phyloP scores from a whole-genome alignment of 2,797 vertebrate genomes.

The Clarias platycephalus region DNA sequence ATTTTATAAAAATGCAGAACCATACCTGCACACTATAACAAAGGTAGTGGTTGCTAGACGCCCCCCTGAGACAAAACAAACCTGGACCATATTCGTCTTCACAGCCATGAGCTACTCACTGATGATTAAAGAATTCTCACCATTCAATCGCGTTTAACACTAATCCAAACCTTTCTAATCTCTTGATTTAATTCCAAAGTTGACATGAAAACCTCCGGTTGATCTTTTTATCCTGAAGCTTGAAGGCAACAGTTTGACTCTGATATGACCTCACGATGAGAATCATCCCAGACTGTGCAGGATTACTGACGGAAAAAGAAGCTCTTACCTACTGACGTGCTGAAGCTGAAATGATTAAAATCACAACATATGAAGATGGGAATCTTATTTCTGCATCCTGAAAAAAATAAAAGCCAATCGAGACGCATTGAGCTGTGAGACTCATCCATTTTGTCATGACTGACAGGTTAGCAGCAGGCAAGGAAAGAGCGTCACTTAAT shows the following conservation, averaged over 20 bases:
- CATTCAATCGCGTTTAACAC: background rate
- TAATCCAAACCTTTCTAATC: background rate
- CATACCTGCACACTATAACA: background rate
- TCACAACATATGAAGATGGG: conserved; percentile 41
- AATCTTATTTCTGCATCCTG: conserved; percentile 56
- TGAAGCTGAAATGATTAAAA: conserved; percentile 52
- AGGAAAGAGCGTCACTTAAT: conserved; percentile 82
- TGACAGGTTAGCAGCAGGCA: conserved; percentile 85
- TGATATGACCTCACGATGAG: background rate
- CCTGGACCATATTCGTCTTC: background rate
- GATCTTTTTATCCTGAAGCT: background rate
- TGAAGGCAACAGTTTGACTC: background rate
- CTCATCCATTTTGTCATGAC: conserved; percentile 77
- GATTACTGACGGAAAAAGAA: conserved; percentile 2
- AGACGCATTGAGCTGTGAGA: conserved; percentile 66
- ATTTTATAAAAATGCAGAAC: background rate
- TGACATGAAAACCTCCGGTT: background rate
- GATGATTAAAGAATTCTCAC: background rate
- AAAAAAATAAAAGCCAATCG: conserved; percentile 61
- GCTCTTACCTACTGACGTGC: background rate
- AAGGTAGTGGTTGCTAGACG: background rate
- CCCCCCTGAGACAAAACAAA: too few species aligned
- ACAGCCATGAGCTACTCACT: background rate
- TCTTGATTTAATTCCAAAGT: background rate
- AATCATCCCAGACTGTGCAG: background rate